Conservation (phyloP, 2,113 vertebrate species). For the Clarias batrachus region DNA sequence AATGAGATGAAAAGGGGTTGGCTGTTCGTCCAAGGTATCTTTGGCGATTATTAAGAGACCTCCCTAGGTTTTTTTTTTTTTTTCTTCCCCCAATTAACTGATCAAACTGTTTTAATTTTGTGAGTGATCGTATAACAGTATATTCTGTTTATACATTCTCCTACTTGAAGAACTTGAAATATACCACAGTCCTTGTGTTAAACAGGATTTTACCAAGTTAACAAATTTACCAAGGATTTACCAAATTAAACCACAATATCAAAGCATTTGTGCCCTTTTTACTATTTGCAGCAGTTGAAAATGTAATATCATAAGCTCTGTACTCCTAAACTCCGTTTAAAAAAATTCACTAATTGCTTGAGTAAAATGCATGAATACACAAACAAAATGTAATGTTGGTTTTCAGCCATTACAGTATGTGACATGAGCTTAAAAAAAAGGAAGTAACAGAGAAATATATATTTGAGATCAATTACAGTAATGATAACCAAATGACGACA, state of each 20-base stretch:
- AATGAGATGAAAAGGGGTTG: too few species aligned
- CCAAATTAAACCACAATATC: background rate
- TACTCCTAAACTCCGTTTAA: conserved; percentile 16
- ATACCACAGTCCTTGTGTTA: background rate
- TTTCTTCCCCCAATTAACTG: too few species aligned
- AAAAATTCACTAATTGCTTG: background rate
- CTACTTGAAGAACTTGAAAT: background rate
- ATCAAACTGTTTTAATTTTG: background rate
- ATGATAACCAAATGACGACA: background rate
- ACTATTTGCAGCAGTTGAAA: conserved; percentile 17
- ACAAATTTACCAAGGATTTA: background rate
- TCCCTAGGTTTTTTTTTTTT: too few species aligned
- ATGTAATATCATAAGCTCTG: conserved; percentile 15
- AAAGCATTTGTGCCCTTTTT: background rate
- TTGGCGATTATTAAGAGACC: too few species aligned
- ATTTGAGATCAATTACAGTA: background rate
- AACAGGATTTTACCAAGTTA: too few species aligned
- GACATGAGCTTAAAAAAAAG: background rate
- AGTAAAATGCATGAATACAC: background rate
- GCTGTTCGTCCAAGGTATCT: too few species aligned
- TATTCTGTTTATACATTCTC: background rate
- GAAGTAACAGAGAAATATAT: background rate
- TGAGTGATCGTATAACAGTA: too few species aligned
- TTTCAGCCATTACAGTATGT: background rate
- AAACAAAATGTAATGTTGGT: background rate